Evolutionary conservation across 2,797 vertebrate species (phyloP).

Genomic region (Esox lucius): DNA sequence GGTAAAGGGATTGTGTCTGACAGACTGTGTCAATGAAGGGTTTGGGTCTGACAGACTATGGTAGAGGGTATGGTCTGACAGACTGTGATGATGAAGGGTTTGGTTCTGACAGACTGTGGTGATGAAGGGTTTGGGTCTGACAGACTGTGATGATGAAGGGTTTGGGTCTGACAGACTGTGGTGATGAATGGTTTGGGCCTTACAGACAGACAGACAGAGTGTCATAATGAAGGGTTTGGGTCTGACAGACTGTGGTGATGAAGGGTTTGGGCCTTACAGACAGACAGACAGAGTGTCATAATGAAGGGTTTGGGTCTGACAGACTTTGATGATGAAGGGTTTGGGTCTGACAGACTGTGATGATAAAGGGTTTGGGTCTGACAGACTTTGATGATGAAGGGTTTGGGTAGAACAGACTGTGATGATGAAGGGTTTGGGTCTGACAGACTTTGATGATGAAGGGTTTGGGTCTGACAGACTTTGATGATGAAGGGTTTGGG

Average conservation of each 20-base stretch:
- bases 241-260: neutral
- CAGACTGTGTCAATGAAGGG: slow-evolving; percentile 60
- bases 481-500: too few relatives aligned
- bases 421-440: too few relatives aligned
- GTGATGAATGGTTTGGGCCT: slow-evolving; percentile 23
- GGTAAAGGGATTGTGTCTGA: too few relatives aligned
- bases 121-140: slow-evolving; percentile 29
- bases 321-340: slow-evolving; percentile 63
- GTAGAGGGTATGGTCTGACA: too few relatives aligned
- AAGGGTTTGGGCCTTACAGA: slow-evolving; percentile 39
- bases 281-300: slow-evolving; percentile 75
- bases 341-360: neutral
- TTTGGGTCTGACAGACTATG: slow-evolving; percentile 58
- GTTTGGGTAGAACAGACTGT: slow-evolving; percentile 37
- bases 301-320: neutral
- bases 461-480: too few relatives aligned
- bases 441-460: slow-evolving; percentile 63
- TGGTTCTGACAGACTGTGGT: slow-evolving; percentile 36
- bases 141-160: slow-evolving; percentile 60
- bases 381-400: neutral
- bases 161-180: slow-evolving; percentile 58
- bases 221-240: too few relatives aligned
- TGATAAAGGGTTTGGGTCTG: slow-evolving; percentile 29
- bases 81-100: slow-evolving; percentile 74
- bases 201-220: too few relatives aligned